phyloP scores from a whole-genome alignment of 2,113 vertebrate genomes.

The Lepisosteus osseus region DNA sequence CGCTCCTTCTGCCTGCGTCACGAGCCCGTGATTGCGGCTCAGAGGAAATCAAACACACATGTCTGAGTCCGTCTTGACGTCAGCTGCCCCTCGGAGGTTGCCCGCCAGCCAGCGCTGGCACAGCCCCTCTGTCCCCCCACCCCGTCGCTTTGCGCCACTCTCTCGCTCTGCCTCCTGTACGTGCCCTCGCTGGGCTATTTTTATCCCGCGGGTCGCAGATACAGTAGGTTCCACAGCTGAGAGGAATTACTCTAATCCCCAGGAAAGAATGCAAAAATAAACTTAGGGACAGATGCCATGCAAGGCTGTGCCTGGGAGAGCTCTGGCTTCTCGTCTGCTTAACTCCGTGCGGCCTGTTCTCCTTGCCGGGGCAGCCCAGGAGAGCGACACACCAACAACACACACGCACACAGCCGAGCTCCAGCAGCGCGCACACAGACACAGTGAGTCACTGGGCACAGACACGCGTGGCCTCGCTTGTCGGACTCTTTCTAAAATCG shows the following conservation, averaged over 20 bases:
- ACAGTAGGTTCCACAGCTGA: slow-evolving; percentile 37
- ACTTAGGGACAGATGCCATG: slow-evolving; percentile 47
- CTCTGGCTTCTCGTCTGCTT: not conserved
- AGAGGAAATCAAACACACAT: not conserved
- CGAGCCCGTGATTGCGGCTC: not conserved
- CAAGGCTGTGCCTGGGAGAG: slow-evolving; percentile 39
- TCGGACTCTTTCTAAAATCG: too few species aligned
- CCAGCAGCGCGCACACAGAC: too few species aligned
- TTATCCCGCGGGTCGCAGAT: slow-evolving; percentile 37
- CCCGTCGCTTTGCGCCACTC: not conserved
- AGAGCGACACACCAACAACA: too few species aligned
- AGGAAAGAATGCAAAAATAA: slow-evolving; percentile 48
- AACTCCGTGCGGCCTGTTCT: not conserved
- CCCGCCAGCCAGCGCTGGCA: not conserved
- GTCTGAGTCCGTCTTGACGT: not conserved
- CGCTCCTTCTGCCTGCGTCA: not conserved
- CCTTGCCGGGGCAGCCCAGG: not conserved
- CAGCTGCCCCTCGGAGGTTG: not conserved
- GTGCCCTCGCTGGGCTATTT: slow-evolving; percentile 36
- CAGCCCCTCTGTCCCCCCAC: not conserved
- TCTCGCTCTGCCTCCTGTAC: not conserved
- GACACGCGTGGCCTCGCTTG: too few species aligned
- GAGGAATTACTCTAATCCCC: slow-evolving; percentile 48
- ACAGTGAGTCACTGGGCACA: too few species aligned
- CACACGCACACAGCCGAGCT: too few species aligned